Conservation (phyloP, 2,797 vertebrate genomes). For the Acestrorhynchus altus region DNA sequence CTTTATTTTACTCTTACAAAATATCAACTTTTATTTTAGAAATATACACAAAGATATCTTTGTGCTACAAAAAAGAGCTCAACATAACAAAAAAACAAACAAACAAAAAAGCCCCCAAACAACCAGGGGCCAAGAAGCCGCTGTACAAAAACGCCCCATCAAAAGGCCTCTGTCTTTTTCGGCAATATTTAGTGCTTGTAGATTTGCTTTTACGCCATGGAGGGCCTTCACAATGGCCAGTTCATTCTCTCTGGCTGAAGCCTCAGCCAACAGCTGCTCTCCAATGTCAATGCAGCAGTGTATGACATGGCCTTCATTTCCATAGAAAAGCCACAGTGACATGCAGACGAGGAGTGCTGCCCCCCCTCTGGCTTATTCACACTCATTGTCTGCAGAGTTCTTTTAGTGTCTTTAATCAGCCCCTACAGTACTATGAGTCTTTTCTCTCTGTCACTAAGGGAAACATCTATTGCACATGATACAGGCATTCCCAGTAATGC, state of each 20-base stretch:
- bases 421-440: slow-evolving; percentile 85
- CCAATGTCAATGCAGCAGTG: slow-evolving; percentile 84
- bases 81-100: slow-evolving; percentile 66
- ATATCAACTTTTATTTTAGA: slow-evolving; percentile 87
- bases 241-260: slow-evolving; percentile 81
- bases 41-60: slow-evolving; percentile 83
- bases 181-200: slow-evolving; percentile 84
- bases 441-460: slow-evolving; percentile 79
- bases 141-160: slow-evolving; percentile 77
- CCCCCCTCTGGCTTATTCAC: slow-evolving; percentile 81
- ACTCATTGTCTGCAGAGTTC: slow-evolving; percentile 82
- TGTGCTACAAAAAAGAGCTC: slow-evolving; percentile 73
- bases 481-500: slow-evolving; percentile 76
- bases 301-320: slow-evolving; percentile 87
- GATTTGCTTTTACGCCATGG: slow-evolving; percentile 83
- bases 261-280: slow-evolving; percentile 79
- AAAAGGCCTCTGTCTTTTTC: slow-evolving; percentile 65
- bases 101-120: too few species aligned
- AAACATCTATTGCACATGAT: slow-evolving; percentile 92
- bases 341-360: slow-evolving; percentile 78
- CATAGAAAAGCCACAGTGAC: slow-evolving; percentile 91
- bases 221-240: slow-evolving; percentile 89
- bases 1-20: slow-evolving; percentile 95
- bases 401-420: slow-evolving; percentile 85
- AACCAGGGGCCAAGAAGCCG: slow-evolving; percentile 57